Percentiles rank a stretch among this genome's conserved stretches.
These are phyloP conservation scores for Lasioglossum baleicum DNA, from an alignment of 1,140 invertebrate species.

Conservation along the genomic window DNA sequence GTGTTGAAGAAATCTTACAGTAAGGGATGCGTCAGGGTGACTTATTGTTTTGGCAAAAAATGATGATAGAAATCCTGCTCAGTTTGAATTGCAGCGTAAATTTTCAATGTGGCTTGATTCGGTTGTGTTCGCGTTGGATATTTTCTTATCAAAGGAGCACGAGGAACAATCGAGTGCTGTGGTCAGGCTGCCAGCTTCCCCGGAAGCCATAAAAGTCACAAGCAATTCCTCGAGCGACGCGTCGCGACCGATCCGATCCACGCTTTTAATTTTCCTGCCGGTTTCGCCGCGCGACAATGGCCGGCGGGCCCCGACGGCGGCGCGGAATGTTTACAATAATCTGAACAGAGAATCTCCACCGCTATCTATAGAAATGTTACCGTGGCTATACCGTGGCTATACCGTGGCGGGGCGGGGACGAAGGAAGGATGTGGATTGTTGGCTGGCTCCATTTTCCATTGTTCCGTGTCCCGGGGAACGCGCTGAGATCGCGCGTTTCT, in stretches of 20 bases:
- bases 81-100: no score
- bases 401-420: no score
- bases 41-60: no score
- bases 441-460: slow-evolving; percentile 39
- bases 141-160: no score
- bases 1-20: no score
- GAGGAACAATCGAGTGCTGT: no score
- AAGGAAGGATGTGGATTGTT: slow-evolving; percentile 33
- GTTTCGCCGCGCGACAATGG: slow-evolving; percentile 2
- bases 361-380: slow-evolving; percentile 20
- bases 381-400: not conserved
- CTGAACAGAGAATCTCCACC: slow-evolving; percentile 22
- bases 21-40: no score
- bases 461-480: slow-evolving; percentile 20
- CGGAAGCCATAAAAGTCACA: not conserved
- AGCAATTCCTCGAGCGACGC: not conserved
- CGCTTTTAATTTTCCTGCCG: not conserved
- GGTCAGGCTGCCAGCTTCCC: no score
- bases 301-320: not conserved
- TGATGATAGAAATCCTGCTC: no score
- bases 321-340: slow-evolving; percentile 45
- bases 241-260: not conserved
- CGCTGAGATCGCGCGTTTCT: slow-evolving; percentile 37
- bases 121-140: no score
- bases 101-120: no score